These are phyloP conservation scores for Drosophila paranaensis DNA, from an alignment of 2,888 invertebrate genomes.

Conservation along the genomic window DNA sequence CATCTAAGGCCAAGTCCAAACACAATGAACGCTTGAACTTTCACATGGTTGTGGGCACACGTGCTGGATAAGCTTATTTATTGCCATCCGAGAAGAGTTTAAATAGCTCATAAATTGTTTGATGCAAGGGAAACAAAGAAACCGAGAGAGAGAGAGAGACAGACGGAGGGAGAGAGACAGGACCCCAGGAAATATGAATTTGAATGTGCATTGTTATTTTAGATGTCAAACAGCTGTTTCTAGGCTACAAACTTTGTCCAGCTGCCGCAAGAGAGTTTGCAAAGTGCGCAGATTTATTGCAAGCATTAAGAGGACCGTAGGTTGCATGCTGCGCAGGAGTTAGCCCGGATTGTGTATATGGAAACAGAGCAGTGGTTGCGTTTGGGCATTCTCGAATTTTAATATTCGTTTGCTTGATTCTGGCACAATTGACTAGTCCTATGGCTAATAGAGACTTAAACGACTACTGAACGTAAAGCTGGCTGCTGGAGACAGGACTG, in stretches of 20 bases:
- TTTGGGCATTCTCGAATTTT: slow-evolving; percentile 63
- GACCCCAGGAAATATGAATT: slow-evolving; percentile 8
- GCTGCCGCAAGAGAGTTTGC: slow-evolving; percentile 40
- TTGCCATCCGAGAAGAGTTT: slow-evolving; percentile 60
- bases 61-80: slow-evolving; percentile 60
- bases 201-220: slow-evolving; percentile 12
- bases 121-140: not conserved
- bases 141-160: slow-evolving; percentile 3
- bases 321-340: slow-evolving; percentile 17
- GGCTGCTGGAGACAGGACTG: slow-evolving; percentile 7
- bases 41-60: slow-evolving; percentile 37
- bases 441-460: slow-evolving; percentile 42
- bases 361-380: slow-evolving; percentile 8
- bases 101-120: slow-evolving; percentile 43
- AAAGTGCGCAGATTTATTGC: slow-evolving; percentile 48
- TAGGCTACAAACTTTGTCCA: slow-evolving; percentile 40
- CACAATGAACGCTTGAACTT: slow-evolving; percentile 19
- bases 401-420: slow-evolving; percentile 76
- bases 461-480: slow-evolving; percentile 4
- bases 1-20: slow-evolving; percentile 7
- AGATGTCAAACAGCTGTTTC: slow-evolving; percentile 36
- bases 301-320: slow-evolving; percentile 27
- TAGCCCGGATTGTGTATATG: not conserved
- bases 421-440: slow-evolving; percentile 66
- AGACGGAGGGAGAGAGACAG: not conserved